Evolutionary conservation across 2,797 vertebrate genomes (phyloP), one percentile per base, ranked within the genome.

Genomic region (Oreortyx pictus): DNA sequence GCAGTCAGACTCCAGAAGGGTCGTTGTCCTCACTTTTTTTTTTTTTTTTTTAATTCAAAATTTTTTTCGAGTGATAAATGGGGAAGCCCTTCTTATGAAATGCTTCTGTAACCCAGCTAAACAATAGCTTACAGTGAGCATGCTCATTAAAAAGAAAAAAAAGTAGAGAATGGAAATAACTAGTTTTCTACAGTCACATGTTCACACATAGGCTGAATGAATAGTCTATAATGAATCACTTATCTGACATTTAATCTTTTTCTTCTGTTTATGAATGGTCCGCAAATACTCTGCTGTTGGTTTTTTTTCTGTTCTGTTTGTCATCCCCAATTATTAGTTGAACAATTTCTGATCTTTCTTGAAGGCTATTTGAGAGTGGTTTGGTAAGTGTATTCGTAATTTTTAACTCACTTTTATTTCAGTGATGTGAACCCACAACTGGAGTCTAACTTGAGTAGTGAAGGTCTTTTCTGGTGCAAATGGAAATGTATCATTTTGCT

Each of bases 1-100:
- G 93, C 82, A 93, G 47, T 91, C 86, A 93, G 93, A 97, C 94
- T 97, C 95, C 93, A 97, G 86, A 96, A 96, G 91, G 96, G 94
- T 93, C 77, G 82, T 95, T 96, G 96, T 96, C 96, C 96, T 96
- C 87, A 89, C 50, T 62, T 65, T 78, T 87, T 89, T 70, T 91
- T 73, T 33, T 49, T 31, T 89, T 70, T 92, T 74, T 41, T 49
- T 31, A 52, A 62, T 74, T 47, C 33, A 44, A 18, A 17, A 39
- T 71, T 39, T 47, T 91, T 90, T 90, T 82, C 60, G 14, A 74
- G 90, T 93, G 85, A 93, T 92, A 93, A 89, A 86, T 91, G 83
- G 93, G 85, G 78, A 90, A 88, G 54, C 82, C 93, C 86, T 94
- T 77, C 44, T 87, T 90, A 88, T 84, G 73, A 95, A 92, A 87